Evolutionary conservation across 2,888 invertebrate genomes (phyloP).

Genomic region (Chymomyza procnemis): DNA sequence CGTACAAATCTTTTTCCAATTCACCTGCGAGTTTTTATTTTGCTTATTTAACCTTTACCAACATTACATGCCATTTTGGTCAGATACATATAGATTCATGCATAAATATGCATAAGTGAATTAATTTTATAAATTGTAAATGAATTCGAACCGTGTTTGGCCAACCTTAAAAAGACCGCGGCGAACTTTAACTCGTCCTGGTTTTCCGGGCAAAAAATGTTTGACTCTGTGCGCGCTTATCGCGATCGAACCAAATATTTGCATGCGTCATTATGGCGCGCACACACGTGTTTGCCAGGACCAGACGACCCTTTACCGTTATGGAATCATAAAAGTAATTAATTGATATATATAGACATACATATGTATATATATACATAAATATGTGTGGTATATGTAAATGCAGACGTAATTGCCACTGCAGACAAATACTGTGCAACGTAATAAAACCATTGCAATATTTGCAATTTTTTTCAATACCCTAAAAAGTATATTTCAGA

Average conservation of each 20-base stretch:
- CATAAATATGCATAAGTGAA: background rate
- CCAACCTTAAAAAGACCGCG: background rate
- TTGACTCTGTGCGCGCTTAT: background rate
- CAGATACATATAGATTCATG: background rate
- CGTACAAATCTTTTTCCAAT: too few species aligned
- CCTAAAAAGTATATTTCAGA: conserved; percentile 50
- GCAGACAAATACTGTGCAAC: conserved; percentile 49
- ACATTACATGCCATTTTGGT: background rate
- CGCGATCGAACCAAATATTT: conserved; percentile 52
- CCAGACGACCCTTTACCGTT: conserved; percentile 7
- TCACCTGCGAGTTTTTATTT: too few species aligned
- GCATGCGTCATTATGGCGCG: conserved; percentile 50
- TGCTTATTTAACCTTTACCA: background rate
- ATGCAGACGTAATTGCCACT: conserved; percentile 51
- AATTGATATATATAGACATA: conserved; percentile 45
- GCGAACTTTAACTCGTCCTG: conserved; percentile 17
- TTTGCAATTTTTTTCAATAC: conserved; percentile 33
- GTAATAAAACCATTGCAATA: conserved; percentile 1
- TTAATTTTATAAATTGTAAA: background rate
- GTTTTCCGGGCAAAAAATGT: background rate
- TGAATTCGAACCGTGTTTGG: conserved; percentile 6
- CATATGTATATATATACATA: background rate
- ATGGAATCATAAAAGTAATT: conserved; percentile 69
- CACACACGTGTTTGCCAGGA: background rate
- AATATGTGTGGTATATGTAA: conserved; percentile 33